Evolutionary conservation across 2,113 vertebrate genomes (phyloP), one percentile per base, ranked within the genome.

Genomic region (Prinia subflava): DNA sequence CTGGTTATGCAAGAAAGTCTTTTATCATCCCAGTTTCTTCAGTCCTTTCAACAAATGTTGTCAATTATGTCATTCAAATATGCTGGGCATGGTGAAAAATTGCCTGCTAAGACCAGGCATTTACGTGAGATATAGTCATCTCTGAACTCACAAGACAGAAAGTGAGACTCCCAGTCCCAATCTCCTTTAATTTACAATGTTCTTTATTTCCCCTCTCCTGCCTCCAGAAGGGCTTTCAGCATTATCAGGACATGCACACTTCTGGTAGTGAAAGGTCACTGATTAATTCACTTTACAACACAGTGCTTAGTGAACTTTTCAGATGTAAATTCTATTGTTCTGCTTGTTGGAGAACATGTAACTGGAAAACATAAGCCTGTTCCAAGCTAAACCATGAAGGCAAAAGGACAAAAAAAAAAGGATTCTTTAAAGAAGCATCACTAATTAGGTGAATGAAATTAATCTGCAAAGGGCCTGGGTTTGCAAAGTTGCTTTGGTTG

Each of bases 301-400:
- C 53, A 69, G 70, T 57, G 70, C 92, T 96, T 94, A 96, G 74
- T 93, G 95, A 96, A 96, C 95, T 95, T 97, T 97, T 97, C 94
- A 96, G 89, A 96, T 97, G 95, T 93, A 97, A 96, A 97, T 96
- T 95, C 83, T 92, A 82, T 91, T 95, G 96, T 96, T 94, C 87
- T 5, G 52, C 74, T 93, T 97, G 91, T 90, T 97, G 91, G 70
- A 94, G 83, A 94, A 96, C 96, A 95, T 90, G 94, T 85, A 96
- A 84, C 91, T 96, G 83, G 83, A 97, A 97, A 97, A 96, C 86
- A 94, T 46, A 92, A 93, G 92, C 77, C 79, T 94, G 79, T 91
- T 96, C 77, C 70, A 91, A 76, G 70, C 47, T 88, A 94, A 97
- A 95, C 70, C 89, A 86, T 78, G 87, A 92, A 93, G 79, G 74